A percentile compares a stretch with the other conserved stretches of the same genome.
Evolutionary conservation across 2,797 vertebrate genomes (phyloP).

Genomic region (Liparis tanakae): DNA sequence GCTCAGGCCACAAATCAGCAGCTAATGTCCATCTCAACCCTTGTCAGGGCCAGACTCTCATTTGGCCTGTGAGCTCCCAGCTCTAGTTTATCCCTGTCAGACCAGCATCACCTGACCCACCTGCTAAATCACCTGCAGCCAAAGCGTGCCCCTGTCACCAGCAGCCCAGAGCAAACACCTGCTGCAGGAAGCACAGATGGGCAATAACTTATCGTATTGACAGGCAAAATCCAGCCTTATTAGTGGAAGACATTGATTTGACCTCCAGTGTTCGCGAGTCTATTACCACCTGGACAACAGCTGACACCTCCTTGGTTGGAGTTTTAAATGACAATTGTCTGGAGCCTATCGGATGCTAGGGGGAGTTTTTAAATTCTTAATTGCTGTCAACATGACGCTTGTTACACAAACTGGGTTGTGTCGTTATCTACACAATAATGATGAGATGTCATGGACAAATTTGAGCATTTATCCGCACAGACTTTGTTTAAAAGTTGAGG

Average conservation of each 20-base stretch:
- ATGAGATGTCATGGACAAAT: slow-evolving; percentile 40
- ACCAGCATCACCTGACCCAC: slow-evolving; percentile 74
- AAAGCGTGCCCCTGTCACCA: slow-evolving; percentile 74
- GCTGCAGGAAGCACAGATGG: slow-evolving; percentile 73
- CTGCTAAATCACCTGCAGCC: slow-evolving; percentile 74
- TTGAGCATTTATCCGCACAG: slow-evolving; percentile 44
- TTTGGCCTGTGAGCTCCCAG: slow-evolving; percentile 74
- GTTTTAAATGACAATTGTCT: slow-evolving; percentile 53
- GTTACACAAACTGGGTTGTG: slow-evolving; percentile 25
- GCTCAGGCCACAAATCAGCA: slow-evolving; percentile 79
- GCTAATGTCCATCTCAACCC: slow-evolving; percentile 79
- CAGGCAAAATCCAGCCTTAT: slow-evolving; percentile 72
- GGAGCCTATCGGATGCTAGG: slow-evolving; percentile 38
- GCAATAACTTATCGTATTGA: slow-evolving; percentile 73
- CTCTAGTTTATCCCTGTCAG: slow-evolving; percentile 77
- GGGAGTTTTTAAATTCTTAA: slow-evolving; percentile 55
- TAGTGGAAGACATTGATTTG: slow-evolving; percentile 70
- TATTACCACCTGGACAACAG: slow-evolving; percentile 70
- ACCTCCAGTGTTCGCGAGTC: slow-evolving; percentile 61
- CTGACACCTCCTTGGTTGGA: slow-evolving; percentile 44
- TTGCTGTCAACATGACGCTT: slow-evolving; percentile 71
- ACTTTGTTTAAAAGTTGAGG: slow-evolving; percentile 30
- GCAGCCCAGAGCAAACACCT: slow-evolving; percentile 71
- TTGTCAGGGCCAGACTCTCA: slow-evolving; percentile 76
- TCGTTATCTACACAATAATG: slow-evolving; percentile 43